These are phyloP conservation scores for Corythornis vintsioides DNA, from an alignment of 2,113 vertebrate genomes.

Conservation along the genomic window DNA sequence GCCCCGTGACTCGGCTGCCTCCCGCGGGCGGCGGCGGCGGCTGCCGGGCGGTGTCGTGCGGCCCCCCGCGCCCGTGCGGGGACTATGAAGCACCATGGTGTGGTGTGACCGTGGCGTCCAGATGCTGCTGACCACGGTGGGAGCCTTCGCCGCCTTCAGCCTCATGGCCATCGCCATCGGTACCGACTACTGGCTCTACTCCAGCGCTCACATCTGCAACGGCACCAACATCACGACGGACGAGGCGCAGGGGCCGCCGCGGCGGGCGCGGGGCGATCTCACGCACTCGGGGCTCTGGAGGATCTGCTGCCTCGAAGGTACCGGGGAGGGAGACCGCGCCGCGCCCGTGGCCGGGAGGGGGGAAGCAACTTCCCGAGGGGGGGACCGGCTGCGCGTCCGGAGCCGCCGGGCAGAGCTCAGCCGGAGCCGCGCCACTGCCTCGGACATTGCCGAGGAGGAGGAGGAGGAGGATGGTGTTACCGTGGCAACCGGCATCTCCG, in stretches of 20 bases:
- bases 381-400: background rate
- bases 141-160: slow-evolving; percentile 92
- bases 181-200: slow-evolving; percentile 97
- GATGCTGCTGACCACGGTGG: slow-evolving; percentile 88
- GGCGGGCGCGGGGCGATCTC: slow-evolving; percentile 82
- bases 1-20: slow-evolving; percentile 19
- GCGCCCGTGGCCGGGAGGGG: background rate
- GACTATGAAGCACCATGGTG: slow-evolving; percentile 94
- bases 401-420: background rate
- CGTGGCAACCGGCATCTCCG: slow-evolving; percentile 69
- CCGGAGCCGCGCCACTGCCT: slow-evolving; percentile 35
- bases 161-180: slow-evolving; percentile 97
- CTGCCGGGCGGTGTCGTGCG: slow-evolving; percentile 37
- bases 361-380: slow-evolving; percentile 13
- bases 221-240: slow-evolving; percentile 87
- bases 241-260: slow-evolving; percentile 77
- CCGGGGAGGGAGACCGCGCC: slow-evolving; percentile 24
- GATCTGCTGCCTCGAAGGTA: slow-evolving; percentile 96
- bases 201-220: slow-evolving; percentile 92
- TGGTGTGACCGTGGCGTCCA: slow-evolving; percentile 94
- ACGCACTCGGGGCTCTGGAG: slow-evolving; percentile 96
- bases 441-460: slow-evolving; percentile 67
- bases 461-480: slow-evolving; percentile 72
- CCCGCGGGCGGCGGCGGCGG: slow-evolving; percentile 23
- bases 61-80: slow-evolving; percentile 66